Conservation (phyloP, 2,797 vertebrate genomes). For the Myiothlypis chrysogaster region DNA sequence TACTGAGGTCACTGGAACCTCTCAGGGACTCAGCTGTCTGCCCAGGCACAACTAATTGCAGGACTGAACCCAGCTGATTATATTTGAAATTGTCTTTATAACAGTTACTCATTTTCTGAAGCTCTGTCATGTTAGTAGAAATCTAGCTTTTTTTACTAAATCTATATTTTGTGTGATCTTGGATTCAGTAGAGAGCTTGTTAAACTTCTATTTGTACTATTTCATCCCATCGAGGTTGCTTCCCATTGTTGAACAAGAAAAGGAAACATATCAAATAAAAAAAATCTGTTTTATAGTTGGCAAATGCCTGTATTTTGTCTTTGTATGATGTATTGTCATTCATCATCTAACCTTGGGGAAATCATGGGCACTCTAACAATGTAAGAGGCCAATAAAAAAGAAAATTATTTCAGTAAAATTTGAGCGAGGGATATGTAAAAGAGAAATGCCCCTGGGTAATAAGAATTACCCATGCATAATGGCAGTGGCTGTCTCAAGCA, state of each 20-base stretch:
- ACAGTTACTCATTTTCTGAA: not conserved
- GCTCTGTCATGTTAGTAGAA: not conserved
- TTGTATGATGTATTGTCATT: constrained; percentile 49
- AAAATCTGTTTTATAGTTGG: not conserved
- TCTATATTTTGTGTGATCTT: not conserved
- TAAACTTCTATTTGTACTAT: constrained; percentile 1
- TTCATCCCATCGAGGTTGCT: constrained; percentile 20
- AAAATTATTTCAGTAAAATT: constrained; percentile 48
- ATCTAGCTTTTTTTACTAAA: not conserved
- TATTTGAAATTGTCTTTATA: not conserved
- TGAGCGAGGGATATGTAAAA: constrained; percentile 58
- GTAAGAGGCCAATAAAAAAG: constrained; percentile 65
- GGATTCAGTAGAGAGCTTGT: constrained; percentile 22
- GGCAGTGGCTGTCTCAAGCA: not conserved
- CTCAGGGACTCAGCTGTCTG: not conserved
- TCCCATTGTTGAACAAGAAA: constrained; percentile 35
- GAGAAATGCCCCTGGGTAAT: constrained; percentile 58
- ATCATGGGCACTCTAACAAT: constrained; percentile 44
- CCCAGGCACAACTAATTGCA: not conserved
- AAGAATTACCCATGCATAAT: constrained; percentile 31
- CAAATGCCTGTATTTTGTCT: constrained; percentile 55
- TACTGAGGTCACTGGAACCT: not conserved
- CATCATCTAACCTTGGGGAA: constrained; percentile 65
- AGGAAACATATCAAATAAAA: constrained; percentile 45
- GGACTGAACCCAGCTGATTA: not conserved